These are phyloP conservation scores for Piaya cayana DNA, from an alignment of 2,113 vertebrate species.

Conservation along the genomic window DNA sequence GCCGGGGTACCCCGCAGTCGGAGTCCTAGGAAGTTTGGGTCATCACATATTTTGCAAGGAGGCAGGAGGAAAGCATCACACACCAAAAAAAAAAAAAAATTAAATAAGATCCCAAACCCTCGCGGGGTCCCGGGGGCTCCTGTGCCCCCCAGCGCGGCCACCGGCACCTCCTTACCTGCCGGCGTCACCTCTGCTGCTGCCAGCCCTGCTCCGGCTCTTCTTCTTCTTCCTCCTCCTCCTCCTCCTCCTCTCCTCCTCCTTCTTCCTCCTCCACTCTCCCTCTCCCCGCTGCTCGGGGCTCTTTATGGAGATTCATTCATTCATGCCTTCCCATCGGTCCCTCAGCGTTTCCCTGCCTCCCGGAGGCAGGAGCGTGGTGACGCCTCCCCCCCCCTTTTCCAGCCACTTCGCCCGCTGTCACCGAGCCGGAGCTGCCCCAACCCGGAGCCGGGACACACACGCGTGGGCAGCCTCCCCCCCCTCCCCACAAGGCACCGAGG, in stretches of 20 bases:
- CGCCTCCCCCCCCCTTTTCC: constrained; percentile 66
- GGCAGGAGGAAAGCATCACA: not conserved
- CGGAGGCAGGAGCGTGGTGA: constrained; percentile 53
- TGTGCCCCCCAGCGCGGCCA: not conserved
- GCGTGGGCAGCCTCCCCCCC: constrained; percentile 47
- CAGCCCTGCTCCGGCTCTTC: constrained; percentile 28
- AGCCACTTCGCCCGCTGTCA: constrained; percentile 65
- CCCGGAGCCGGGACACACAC: constrained; percentile 20
- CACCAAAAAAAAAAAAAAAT: too few relatives aligned
- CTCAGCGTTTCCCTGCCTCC: constrained; percentile 50
- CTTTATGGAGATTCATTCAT: constrained; percentile 61
- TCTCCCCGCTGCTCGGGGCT: constrained; percentile 33
- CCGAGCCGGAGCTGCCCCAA: constrained; percentile 26
- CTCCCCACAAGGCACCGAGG: not conserved
- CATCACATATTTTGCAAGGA: not conserved
- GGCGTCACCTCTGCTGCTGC: not conserved
- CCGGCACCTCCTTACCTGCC: constrained; percentile 51
- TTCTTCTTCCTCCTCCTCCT: too few relatives aligned
- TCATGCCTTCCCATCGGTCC: constrained; percentile 62
- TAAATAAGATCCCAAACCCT: not conserved
- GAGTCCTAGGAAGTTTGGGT: not conserved
- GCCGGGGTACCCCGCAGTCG: not conserved
- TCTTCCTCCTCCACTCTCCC: constrained; percentile 28
- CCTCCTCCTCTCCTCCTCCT: not conserved
- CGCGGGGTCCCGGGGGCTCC: not conserved